These are phyloP conservation scores for Scelioninae gen. 1 DNA, from an alignment of 2,888 invertebrate genomes.

Conservation along the genomic window DNA sequence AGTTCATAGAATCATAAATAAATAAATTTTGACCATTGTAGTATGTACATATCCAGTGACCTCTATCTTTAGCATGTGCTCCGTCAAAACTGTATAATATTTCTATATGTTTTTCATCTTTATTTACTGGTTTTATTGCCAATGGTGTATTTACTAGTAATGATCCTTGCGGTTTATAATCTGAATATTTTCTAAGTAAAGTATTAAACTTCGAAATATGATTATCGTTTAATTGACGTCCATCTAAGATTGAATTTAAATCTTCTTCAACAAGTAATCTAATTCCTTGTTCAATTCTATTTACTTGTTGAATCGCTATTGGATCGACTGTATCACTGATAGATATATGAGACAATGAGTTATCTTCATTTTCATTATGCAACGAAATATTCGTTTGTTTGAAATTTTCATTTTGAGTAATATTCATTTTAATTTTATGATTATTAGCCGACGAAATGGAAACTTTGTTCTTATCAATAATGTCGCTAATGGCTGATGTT, in stretches of 20 bases:
- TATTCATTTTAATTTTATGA: no score
- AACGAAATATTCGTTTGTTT: neutral
- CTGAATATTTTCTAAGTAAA: neutral
- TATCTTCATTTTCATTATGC: neutral
- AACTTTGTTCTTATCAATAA: no score
- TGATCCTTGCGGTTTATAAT: conserved; percentile 4
- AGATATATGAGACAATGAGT: neutral
- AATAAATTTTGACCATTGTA: conserved; percentile 1
- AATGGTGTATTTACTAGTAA: neutral
- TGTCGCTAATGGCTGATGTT: no score
- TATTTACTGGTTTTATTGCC: neutral
- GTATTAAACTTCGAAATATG: neutral
- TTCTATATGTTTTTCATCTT: conserved; percentile 15
- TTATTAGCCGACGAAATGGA: no score
- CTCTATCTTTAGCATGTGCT: neutral
- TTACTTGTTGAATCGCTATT: neutral
- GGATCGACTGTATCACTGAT: neutral
- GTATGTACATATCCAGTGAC: conserved; percentile 12
- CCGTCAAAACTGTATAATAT: conserved; percentile 12
- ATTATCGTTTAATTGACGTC: neutral
- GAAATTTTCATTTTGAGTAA: neutral
- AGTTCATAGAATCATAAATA: no score
- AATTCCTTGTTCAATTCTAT: conserved; percentile 11
- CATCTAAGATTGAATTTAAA: conserved; percentile 10
- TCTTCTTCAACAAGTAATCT: neutral